A percentile compares a stretch with the other conserved stretches of the same genome.
phyloP scores from a whole-genome alignment of 2,888 invertebrate species.

The Noctua comes region DNA sequence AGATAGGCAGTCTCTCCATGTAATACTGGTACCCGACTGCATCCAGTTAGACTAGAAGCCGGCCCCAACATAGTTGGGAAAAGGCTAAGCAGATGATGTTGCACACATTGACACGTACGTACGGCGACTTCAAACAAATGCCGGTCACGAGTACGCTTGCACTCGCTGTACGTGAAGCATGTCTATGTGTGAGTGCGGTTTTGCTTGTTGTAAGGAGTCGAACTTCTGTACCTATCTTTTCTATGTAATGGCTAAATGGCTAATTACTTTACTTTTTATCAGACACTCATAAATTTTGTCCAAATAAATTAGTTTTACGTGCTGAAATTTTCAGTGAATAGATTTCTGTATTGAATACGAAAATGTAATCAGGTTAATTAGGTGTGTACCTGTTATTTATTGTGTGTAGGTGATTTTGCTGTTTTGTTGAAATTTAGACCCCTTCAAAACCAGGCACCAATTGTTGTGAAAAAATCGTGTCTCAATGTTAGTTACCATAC shows the following conservation, averaged over 20 bases:
- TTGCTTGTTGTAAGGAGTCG: rapidly evolving
- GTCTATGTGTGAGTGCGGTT: background rate
- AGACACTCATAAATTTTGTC: conserved; percentile 64
- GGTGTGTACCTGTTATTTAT: conserved; percentile 1
- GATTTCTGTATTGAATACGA: conserved; percentile 43
- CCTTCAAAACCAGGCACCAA: background rate
- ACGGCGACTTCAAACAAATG: conserved; percentile 4
- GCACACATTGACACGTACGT: too few species aligned
- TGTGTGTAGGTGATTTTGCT: background rate
- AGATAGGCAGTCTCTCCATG: background rate
- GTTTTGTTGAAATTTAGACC: background rate
- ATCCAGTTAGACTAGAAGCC: background rate
- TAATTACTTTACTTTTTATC: conserved; percentile 71
- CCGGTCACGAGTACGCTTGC: background rate
- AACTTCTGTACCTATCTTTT: conserved; percentile 10
- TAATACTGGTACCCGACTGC: background rate
- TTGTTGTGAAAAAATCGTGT: too few species aligned
- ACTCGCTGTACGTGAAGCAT: background rate
- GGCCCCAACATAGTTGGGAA: background rate
- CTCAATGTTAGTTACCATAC: too few species aligned
- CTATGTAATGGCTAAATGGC: conserved; percentile 37
- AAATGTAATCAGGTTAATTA: conserved; percentile 14
- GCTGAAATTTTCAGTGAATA: conserved; percentile 56
- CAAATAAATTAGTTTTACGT: conserved; percentile 67
- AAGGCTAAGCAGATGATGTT: background rate